Evolutionary conservation across 2,797 vertebrate species (phyloP).

Genomic region (Meda fulgida): DNA sequence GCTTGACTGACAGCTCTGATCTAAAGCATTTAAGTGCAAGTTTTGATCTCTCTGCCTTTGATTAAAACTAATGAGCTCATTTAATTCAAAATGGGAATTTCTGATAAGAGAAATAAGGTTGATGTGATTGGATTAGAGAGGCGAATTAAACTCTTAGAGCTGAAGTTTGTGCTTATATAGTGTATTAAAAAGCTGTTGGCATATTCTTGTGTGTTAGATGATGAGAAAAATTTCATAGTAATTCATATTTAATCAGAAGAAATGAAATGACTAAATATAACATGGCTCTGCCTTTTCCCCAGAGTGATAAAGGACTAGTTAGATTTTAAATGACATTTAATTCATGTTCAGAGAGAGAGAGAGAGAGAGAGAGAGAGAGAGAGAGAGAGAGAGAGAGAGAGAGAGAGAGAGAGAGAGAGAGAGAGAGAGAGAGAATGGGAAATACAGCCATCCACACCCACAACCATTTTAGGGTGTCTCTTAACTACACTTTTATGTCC

Average conservation of each 20-base stretch:
- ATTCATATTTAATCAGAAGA: constrained; percentile 97
- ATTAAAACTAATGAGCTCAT: constrained; percentile 97
- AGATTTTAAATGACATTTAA: constrained; percentile 91
- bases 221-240: constrained; percentile 94
- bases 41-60: constrained; percentile 95
- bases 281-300: constrained; percentile 89
- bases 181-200: constrained; percentile 95
- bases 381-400: constrained; percentile 44
- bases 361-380: constrained; percentile 56
- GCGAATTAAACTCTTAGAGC: constrained; percentile 93
- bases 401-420: constrained; percentile 53
- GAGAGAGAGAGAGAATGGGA: constrained; percentile 22
- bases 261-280: constrained; percentile 96
- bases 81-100: constrained; percentile 97
- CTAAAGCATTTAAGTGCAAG: constrained; percentile 94
- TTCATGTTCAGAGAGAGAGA: constrained; percentile 80
- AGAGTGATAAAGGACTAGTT: constrained; percentile 90
- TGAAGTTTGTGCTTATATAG: constrained; percentile 92
- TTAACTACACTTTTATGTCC: constrained; percentile 19
- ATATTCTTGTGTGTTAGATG: constrained; percentile 91
- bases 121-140: constrained; percentile 97
- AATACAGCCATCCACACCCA: not conserved
- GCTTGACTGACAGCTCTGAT: constrained; percentile 93
- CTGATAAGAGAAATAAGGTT: constrained; percentile 97
- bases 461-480: not conserved